Evolutionary conservation across 2,113 vertebrate species (phyloP).

Genomic region (Dendrocopos noguchii): DNA sequence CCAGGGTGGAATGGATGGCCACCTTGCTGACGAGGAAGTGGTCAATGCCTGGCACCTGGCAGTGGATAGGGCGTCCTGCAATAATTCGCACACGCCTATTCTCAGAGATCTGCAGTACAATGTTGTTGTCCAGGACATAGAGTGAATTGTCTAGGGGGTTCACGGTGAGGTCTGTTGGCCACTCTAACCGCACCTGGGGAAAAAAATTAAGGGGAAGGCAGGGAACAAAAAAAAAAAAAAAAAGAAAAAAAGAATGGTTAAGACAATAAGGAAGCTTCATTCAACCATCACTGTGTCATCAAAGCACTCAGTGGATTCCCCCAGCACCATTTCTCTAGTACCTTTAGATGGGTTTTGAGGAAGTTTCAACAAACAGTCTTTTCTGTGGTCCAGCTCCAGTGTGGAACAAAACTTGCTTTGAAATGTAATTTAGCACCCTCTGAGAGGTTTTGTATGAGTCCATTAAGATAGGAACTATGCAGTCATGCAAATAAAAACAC

Average conservation of each 20-base stretch:
- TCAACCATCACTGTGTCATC: not conserved
- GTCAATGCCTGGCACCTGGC: constrained; percentile 92
- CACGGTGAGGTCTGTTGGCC: constrained; percentile 95
- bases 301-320: not conserved
- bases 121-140: constrained; percentile 97
- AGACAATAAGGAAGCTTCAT: not conserved
- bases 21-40: constrained; percentile 91
- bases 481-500: constrained; percentile 50
- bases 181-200: constrained; percentile 91
- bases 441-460: constrained; percentile 15
- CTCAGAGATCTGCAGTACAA: constrained; percentile 95
- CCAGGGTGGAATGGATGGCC: constrained; percentile 90
- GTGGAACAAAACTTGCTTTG: not conserved
- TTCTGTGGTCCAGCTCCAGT: not conserved
- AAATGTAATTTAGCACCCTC: constrained; percentile 6
- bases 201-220: not conserved
- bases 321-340: not conserved
- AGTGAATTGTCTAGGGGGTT: constrained; percentile 97
- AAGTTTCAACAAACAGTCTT: not conserved
- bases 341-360: not conserved
- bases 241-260: not conserved
- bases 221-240: not conserved
- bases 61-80: constrained; percentile 95
- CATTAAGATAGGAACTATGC: constrained; percentile 15
- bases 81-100: constrained; percentile 89